Base-by-base conservation (phyloP, 1,140 invertebrate species). In the Meloidogyne chitwoodi region DNA sequence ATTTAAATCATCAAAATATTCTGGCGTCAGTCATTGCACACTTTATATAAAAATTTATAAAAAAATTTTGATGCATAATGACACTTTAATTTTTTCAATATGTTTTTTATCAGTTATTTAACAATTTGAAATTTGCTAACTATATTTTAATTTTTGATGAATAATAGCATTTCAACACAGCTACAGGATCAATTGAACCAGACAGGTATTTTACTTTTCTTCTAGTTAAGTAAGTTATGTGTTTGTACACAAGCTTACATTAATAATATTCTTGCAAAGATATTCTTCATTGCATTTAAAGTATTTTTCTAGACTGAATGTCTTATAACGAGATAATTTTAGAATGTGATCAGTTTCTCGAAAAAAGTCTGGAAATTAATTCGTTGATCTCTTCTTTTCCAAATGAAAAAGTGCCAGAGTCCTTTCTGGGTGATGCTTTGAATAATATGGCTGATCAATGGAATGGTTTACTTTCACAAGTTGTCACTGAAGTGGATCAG, bases 391-490 rank as follows among this genome's bases (percentile, higher is more conserved):
- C 73, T 31, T 41, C 27, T 11, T 77, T 77, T 22, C 71, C 69
- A 19, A 16, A 63, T 31, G 77, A 19, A 75, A 24, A 16, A 76
- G 34, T 68, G 29, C 56, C 61, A 38, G 72, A 79, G 27, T 78
- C 77, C 0, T 48, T 34, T 31, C 68, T 79, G 2, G 76, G 80
- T 14, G 48, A 70, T 44, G 80, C 76, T 16, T 29, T 81, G 6
- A 74, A 81, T 22, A 81, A 79, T n/a, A 48, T 81, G 14, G 24
- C 75, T 26, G 41, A 77, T 56, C 76, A 81, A 24, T 81, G 80
- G 80, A 81, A 81, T 34, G 65, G 79, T 22, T 66, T 81, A 34
- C 44, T 81, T 24, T 63, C 65, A 1, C 68, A 81, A 22, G 62
- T 81, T 29, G 27, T 67, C 24, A 34, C 68, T 2, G 69, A 68